These are phyloP conservation scores for Discoglossus pictus DNA, from an alignment of 2,797 vertebrate species.

Conservation along the genomic window DNA sequence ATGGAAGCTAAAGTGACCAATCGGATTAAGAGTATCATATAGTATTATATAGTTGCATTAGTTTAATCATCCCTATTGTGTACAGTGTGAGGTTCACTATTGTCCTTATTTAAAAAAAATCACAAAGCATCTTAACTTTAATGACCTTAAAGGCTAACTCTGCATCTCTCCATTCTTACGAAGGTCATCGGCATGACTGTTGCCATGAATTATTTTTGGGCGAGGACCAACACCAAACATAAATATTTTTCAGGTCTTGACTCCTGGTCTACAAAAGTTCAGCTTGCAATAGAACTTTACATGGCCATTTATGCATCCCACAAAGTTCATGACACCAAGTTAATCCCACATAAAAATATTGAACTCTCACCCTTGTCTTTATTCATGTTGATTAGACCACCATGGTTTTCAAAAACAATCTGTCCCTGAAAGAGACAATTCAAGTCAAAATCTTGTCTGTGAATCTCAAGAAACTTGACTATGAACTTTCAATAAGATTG, in stretches of 20 bases:
- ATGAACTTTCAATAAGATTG: too few relatives aligned
- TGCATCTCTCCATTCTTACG: constrained; percentile 5
- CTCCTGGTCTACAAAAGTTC: constrained; percentile 17
- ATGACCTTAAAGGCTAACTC: constrained; percentile 53
- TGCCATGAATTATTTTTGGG: constrained; percentile 41
- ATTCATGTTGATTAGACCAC: constrained; percentile 53
- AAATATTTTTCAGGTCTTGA: constrained; percentile 56
- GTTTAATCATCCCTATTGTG: too few relatives aligned
- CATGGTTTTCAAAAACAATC: constrained; percentile 61
- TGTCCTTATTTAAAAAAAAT: too few relatives aligned
- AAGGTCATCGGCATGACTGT: constrained; percentile 17
- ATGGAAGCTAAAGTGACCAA: too few relatives aligned
- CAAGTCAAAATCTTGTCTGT: too few relatives aligned
- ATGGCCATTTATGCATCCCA: constrained; percentile 56
- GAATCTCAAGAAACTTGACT: too few relatives aligned
- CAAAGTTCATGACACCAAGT: constrained; percentile 55
- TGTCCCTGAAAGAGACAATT: constrained; percentile 7
- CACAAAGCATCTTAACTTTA: constrained; percentile 51
- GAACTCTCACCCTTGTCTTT: constrained; percentile 64
- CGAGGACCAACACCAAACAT: constrained; percentile 47
- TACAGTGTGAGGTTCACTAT: too few relatives aligned
- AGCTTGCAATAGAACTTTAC: constrained; percentile 37
- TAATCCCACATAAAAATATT: constrained; percentile 41
- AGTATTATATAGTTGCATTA: too few relatives aligned
- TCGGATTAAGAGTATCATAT: too few relatives aligned